These are phyloP conservation scores for Sycophila texana DNA, from an alignment of 2,888 invertebrate genomes.

Conservation along the genomic window DNA sequence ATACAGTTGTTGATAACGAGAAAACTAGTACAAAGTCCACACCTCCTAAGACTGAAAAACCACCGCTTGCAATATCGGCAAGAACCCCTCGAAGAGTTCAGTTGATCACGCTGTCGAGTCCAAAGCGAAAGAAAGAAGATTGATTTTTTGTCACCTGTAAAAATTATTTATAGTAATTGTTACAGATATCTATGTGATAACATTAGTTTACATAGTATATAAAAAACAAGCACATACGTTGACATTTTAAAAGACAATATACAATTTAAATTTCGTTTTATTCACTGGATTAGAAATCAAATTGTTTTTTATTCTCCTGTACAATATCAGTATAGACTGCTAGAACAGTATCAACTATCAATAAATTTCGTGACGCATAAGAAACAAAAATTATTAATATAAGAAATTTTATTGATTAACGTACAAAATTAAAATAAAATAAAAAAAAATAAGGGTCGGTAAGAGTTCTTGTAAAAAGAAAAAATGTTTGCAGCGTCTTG, in stretches of 20 bases:
- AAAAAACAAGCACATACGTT: constrained; percentile 55
- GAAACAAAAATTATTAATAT: no score
- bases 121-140: constrained; percentile 78
- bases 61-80: constrained; percentile 64
- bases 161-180: constrained; percentile 7
- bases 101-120: constrained; percentile 87
- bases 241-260: constrained; percentile 46
- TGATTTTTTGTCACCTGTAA: constrained; percentile 26
- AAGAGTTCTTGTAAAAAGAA: no score
- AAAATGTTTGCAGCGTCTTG: no score
- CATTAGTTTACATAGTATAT: constrained; percentile 53
- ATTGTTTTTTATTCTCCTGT: no score
- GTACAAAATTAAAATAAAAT: no score
- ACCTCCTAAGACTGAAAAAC: constrained; percentile 61
- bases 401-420: no score
- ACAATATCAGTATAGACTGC: no score
- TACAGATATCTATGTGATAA: constrained; percentile 45
- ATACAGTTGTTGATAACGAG: constrained; percentile 62
- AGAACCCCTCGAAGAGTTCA: constrained; percentile 83
- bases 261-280: constrained; percentile 82
- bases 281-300: constrained; percentile 86
- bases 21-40: constrained; percentile 63
- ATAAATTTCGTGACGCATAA: no score
- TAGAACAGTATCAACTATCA: no score
- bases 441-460: no score